Evolutionary conservation across 2,113 vertebrate species (phyloP), one percentile per base, ranked within the genome.

Genomic region (Peromyscus maniculatus): DNA sequence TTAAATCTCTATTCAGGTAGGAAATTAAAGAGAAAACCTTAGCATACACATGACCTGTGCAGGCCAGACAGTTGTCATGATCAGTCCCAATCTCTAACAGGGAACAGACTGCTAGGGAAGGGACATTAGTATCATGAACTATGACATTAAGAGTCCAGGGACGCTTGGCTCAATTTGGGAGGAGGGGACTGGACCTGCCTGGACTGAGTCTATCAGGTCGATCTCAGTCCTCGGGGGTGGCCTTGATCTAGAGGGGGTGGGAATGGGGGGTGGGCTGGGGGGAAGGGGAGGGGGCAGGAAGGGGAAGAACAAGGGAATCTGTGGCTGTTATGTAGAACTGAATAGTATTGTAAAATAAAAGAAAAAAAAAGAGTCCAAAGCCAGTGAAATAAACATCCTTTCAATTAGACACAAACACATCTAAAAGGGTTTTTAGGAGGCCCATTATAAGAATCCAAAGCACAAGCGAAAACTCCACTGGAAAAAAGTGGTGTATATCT

Each of bases 11-110:
- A 80, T 15, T 3, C 79, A 7, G 71, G 24, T 4, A 89, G 7
- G 49, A 93, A 94, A 89, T 39, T 59, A 5, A 72, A 96, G 84
- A 59, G 57, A 69, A 74, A 94, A 69, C 7, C 49, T 80, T 59
- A 22, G 80, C 12, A 28, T 62, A 59, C 57, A 39, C 36, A 62
- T 39, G 36, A 39, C 36, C 22, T 83, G 62, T 55, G 77, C 26
- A 91, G 66, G 75, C 52, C 21, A 15, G 12, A 4, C 55, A 49
- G 43, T 71, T 19, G 36, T 74, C 10, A 36, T 39, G 4, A 89
- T 72, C 52, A 33, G 33, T 66, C 39, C 59, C 11, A 11, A 5
- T 36, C 31, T 97, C 64, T 0, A 84, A 49, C 5, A 71, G 91
- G 71, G 62, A 55, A 12, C 16, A 87, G 46, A 66, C 10, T 55